Conservation (phyloP, 2,113 vertebrate genomes). For the Dasypus novemcinctus region DNA sequence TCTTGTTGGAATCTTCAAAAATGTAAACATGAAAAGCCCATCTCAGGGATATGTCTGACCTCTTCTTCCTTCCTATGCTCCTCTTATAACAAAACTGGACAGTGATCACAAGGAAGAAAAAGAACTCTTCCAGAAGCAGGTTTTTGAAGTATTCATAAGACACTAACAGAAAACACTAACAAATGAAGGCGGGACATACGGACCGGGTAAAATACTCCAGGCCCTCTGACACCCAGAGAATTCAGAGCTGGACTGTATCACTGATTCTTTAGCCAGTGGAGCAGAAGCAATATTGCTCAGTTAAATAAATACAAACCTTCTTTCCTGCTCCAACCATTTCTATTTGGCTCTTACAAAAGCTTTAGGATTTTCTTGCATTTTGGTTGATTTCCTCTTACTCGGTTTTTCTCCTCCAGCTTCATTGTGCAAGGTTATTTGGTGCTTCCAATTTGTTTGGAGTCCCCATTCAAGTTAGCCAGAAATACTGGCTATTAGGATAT, state of each 20-base stretch:
- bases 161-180: not conserved
- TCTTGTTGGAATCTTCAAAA: not conserved
- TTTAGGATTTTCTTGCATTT: slow-evolving; percentile 3
- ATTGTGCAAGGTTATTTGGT: slow-evolving; percentile 6
- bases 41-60: not conserved
- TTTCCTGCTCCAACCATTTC: not conserved
- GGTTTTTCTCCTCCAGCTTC: not conserved
- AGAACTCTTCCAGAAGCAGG: not conserved
- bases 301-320: not conserved
- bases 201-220: not conserved
- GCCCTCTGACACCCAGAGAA: not conserved
- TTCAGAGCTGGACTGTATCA: not conserved
- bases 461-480: not conserved
- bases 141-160: not conserved
- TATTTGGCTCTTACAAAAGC: not conserved
- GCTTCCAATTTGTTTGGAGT: not conserved
- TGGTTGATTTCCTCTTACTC: not conserved
- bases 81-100: not conserved
- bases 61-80: not conserved
- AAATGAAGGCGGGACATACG: not conserved
- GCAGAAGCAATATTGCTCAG: not conserved
- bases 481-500: not conserved
- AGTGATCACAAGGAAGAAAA: not conserved
- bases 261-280: not conserved
- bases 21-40: not conserved